Evolutionary conservation across 2,113 vertebrate species (phyloP), one percentile per base, ranked within the genome.

Genomic region (Misgurnus anguillicaudatus): DNA sequence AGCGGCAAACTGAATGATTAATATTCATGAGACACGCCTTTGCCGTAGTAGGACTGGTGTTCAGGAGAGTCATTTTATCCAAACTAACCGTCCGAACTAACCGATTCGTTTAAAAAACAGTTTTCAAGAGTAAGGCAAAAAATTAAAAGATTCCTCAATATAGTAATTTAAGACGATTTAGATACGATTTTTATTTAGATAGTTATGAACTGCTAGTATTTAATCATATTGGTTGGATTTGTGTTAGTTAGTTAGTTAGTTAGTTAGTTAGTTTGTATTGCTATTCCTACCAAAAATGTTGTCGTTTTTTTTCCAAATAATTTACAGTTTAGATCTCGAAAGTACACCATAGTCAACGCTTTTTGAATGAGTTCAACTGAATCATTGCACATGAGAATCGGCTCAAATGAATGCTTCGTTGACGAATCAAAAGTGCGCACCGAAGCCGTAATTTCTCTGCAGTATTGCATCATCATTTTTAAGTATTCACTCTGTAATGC

Each of bases 401-500:
- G 8, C 0, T 45, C 7, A 42, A 5, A 42, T 14, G 38, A 19
- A 38, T 17, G 53, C 17, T 7, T 55, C 14, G 53, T n/a, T 53
- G 16, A 11, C 45, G 11, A 42, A 51, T 47, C 45, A 3, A 31
- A 31, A 31, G 24, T 31, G 24, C 24, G 24, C 45, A 4, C 1
- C 9, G 17, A 36, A 16, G 6, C 24, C 5, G 58, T 64, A 39
- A 64, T 13, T 9, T 9, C 31, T 24, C 60, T 51, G n/a, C 24
- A 24, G 21, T 24, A 31, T 76, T 76, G 45, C 73, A 19, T 75
- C 73, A 75, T 58, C 73, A 14, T 38, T 21, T 48, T 13, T 14
- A 0, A 4, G 24, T 31, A 31, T 31, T 31, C 24, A 31, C 2
- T 31, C 24, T 31, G 3, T 2, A 31, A 31, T 31, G 24, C 24